phyloP scores from a whole-genome alignment of 2,113 vertebrate genomes.

The Zosterops hypoxanthus region DNA sequence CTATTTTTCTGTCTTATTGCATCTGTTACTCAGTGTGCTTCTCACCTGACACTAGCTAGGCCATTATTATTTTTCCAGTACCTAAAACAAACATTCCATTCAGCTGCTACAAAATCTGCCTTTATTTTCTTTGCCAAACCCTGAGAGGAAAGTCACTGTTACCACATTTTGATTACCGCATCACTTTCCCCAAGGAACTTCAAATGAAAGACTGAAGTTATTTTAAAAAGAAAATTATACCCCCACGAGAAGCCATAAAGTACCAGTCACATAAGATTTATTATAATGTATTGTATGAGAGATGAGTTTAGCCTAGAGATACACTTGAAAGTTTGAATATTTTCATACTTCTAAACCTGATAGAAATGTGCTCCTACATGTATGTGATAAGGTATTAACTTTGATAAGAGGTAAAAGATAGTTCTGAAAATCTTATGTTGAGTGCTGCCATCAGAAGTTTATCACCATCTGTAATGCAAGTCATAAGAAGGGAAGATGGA shows the following conservation, averaged over 20 bases:
- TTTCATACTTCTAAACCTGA: neutral
- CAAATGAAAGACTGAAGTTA: neutral
- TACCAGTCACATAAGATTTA: neutral
- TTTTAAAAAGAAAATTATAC: neutral
- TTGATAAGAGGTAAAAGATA: neutral
- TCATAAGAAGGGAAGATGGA: neutral
- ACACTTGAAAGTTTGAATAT: neutral
- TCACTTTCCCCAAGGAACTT: neutral
- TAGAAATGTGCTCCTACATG: neutral
- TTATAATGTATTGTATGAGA: neutral
- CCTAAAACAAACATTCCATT: neutral
- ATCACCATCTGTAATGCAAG: accelerated
- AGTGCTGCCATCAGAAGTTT: neutral
- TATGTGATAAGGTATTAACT: neutral
- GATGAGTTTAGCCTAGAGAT: neutral
- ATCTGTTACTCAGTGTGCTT: neutral
- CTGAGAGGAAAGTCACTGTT: neutral
- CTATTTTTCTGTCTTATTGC: neutral
- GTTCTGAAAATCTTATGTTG: neutral
- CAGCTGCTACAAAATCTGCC: neutral
- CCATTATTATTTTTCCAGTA: neutral
- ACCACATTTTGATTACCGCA: neutral
- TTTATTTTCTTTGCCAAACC: neutral
- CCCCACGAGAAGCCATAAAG: neutral
- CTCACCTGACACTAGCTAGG: neutral